Evolutionary conservation across 2,888 invertebrate genomes (phyloP).

Genomic region (Zele albiditarsus): DNA sequence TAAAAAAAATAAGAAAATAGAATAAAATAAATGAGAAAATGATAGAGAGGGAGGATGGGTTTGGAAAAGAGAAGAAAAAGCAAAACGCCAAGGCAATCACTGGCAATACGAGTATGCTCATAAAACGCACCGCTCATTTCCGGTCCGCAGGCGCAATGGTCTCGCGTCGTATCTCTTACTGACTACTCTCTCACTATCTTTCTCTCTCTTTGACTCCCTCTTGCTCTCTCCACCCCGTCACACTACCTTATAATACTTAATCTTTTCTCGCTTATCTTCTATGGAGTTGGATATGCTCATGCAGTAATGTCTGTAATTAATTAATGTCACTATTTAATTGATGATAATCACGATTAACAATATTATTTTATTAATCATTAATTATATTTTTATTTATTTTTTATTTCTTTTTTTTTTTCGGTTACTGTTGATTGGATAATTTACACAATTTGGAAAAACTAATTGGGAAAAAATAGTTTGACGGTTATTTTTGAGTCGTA

Average conservation of each 20-base stretch:
- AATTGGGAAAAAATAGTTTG: not conserved
- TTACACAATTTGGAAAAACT: not conserved
- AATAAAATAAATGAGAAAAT: constrained; percentile 7
- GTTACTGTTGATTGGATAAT: not conserved
- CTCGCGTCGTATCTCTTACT: constrained; percentile 42
- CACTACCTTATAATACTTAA: constrained; percentile 12
- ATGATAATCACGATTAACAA: constrained; percentile 13
- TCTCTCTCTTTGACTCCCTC: constrained; percentile 35
- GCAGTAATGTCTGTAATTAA: constrained; percentile 7
- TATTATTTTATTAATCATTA: constrained; percentile 9
- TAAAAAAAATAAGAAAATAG: constrained; percentile 33
- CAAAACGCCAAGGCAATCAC: constrained; percentile 53
- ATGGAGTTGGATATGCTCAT: constrained; percentile 2
- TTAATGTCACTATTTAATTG: constrained; percentile 6
- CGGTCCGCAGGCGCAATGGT: constrained; percentile 45
- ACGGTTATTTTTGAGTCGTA: not conserved
- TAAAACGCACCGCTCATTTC: constrained; percentile 55
- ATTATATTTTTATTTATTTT: constrained; percentile 3
- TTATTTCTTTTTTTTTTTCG: not conserved
- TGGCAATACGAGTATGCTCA: constrained; percentile 53
- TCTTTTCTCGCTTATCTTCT: constrained; percentile 8
- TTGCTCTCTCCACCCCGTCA: constrained; percentile 35
- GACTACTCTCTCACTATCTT: constrained; percentile 14
- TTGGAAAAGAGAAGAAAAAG: constrained; percentile 43
- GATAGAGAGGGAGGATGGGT: constrained; percentile 31